Base-by-base conservation (phyloP, 1,140 invertebrate species). In the Drosophila tristis region DNA sequence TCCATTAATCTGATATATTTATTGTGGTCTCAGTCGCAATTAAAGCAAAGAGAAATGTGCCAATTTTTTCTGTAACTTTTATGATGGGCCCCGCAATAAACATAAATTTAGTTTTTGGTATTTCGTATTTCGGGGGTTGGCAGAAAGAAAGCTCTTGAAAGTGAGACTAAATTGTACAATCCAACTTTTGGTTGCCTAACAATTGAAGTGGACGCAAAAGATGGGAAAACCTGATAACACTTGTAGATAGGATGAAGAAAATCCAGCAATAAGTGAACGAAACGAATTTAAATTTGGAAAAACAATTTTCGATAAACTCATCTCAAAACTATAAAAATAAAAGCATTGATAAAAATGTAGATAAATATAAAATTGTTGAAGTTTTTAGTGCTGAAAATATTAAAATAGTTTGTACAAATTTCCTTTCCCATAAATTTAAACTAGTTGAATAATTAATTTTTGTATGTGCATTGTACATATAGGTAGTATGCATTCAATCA, bases 1-100 rank as follows among this genome's bases (percentile, higher is more conserved):
- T 15, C 73, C 53, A 65, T 78, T 75, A 75, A 86, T 86, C 82
- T 62, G 44, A 49, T 43, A 39, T 59, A 85, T 78, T 85, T 71
- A 78, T 53, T 53, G 55, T 55, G 43, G 50, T 55, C 45, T 23
- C 35, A 43, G n/a, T 23, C 15, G 66, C 74, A 64, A 82, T 82
- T 82, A 70, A 74, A 53, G 15, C 44, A 29, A 43, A 23, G 11
- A 11, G 39, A 60, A 51, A 44, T 31, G 31, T 42, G 45, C 31
- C 61, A 64, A 63, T 47, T 56, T 43, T 57, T n/a, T 25, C 15
- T 48, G 31, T 44, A 72, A 73, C 42, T 75, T 65, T 75, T 74
- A 74, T 75, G 68, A 74, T 48, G 65, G 54, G 35, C 35, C 72
- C 53, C 5, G 8, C 43, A 6, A 58, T 75, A 68, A 68, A 55